Percentiles rank a stretch among this genome's conserved stretches.
Conservation (phyloP, 1,140 invertebrate genomes). For the Harlomillsia oculata region DNA sequence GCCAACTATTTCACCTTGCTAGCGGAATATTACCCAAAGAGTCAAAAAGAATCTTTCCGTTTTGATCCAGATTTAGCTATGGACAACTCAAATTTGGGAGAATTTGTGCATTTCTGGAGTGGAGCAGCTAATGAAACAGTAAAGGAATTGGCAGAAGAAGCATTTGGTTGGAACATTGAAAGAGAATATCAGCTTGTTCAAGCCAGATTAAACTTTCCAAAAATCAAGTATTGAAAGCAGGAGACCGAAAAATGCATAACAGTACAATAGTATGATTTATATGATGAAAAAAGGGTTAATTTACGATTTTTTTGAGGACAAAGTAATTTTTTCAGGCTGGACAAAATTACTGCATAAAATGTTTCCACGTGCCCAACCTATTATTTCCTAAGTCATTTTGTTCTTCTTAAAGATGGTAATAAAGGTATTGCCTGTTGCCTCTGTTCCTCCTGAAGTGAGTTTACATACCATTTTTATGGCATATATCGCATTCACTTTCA, state of each 20-base stretch:
- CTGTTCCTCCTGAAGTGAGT: too few species aligned
- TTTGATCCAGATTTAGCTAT: conserved; percentile 13
- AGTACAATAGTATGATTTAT: not conserved
- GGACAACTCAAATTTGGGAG: conserved; percentile 19
- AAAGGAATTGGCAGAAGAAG: conserved; percentile 8
- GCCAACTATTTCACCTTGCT: conserved; percentile 16
- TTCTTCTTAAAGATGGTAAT: too few species aligned
- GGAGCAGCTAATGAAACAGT: conserved; percentile 19
- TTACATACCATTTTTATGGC: too few species aligned
- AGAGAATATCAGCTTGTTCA: conserved; percentile 11
- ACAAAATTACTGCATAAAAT: too few species aligned
- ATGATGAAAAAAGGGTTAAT: too few species aligned
- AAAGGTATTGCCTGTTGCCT: too few species aligned
- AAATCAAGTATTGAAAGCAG: conserved; percentile 5
- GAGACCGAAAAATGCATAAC: not conserved
- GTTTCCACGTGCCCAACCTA: too few species aligned
- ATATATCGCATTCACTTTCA: too few species aligned
- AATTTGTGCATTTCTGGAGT: conserved; percentile 34
- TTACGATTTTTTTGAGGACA: too few species aligned
- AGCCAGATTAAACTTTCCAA: conserved; percentile 15
- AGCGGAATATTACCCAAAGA: conserved; percentile 10
- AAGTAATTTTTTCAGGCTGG: too few species aligned
- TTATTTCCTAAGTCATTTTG: too few species aligned
- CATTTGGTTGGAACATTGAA: conserved; percentile 21
- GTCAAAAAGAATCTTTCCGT: not conserved